Evolutionary conservation across 1,140 invertebrate genomes (phyloP).

Genomic region (Zaprionus tsacasi): DNA sequence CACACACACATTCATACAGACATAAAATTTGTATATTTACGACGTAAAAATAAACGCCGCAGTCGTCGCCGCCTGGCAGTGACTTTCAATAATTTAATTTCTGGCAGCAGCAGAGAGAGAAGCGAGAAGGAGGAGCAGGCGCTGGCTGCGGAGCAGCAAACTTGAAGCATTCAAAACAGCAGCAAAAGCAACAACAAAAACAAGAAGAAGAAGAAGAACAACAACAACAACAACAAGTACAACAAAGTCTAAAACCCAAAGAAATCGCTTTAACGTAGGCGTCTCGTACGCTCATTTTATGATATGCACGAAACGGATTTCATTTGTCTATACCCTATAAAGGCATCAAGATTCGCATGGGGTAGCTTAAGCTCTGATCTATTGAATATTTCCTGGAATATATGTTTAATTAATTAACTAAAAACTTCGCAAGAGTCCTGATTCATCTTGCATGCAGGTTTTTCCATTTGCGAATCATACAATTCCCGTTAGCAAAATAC

Average conservation of each 20-base stretch:
- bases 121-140: conserved; percentile 11
- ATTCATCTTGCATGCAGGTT: background rate
- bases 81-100: conserved; percentile 82
- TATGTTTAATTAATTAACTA: background rate
- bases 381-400: background rate
- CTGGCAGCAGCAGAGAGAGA: conserved; percentile 50
- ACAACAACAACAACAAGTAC: conserved; percentile 23
- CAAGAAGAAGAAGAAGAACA: background rate
- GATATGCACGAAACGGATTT: conserved; percentile 27
- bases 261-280: conserved; percentile 50
- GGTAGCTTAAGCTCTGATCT: conserved; percentile 5
- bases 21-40: conserved; percentile 80
- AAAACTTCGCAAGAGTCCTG: background rate
- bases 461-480: background rate
- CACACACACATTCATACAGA: conserved; percentile 36
- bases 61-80: conserved; percentile 54
- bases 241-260: conserved; percentile 38
- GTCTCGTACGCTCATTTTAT: conserved; percentile 26
- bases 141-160: conserved; percentile 22
- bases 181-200: conserved; percentile 18
- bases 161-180: conserved; percentile 21
- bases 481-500: background rate
- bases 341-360: background rate
- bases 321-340: conserved; percentile 34
- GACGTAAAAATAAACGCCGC: conserved; percentile 77